A percentile compares a stretch with the other conserved stretches of the same genome.
These are phyloP conservation scores for Xenopus laevis DNA, from an alignment of 2,113 vertebrate genomes.

Conservation along the genomic window DNA sequence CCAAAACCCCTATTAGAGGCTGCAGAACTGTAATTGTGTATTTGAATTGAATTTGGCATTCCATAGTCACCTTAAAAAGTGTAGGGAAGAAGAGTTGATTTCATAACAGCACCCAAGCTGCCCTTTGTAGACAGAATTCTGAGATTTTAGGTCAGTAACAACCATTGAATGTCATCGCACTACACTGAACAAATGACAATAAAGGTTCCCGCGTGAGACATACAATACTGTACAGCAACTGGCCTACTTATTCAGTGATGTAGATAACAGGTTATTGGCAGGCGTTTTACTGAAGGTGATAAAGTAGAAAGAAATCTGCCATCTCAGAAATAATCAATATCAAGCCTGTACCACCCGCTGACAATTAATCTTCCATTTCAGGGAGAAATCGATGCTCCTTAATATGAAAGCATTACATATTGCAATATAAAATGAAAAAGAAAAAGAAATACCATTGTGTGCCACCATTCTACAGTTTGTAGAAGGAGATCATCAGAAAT, in stretches of 20 bases:
- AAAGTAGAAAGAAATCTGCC: conserved; percentile 4
- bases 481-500: conserved; percentile 30
- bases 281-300: conserved; percentile 6
- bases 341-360: conserved; percentile 17
- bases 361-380: conserved; percentile 29
- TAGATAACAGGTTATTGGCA: conserved; percentile 7
- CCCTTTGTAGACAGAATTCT: no score
- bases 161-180: no score
- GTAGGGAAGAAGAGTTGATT: no score
- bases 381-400: conserved; percentile 26
- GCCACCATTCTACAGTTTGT: neutral
- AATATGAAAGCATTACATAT: conserved; percentile 22
- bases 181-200: no score
- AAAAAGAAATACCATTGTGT: conserved; percentile 18
- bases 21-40: no score
- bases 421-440: conserved; percentile 16
- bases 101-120: no score
- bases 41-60: no score
- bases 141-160: no score
- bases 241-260: conserved; percentile 1
- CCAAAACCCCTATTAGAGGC: no score
- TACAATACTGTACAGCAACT: no score
- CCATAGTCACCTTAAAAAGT: no score
- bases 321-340: conserved; percentile 23
- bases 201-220: no score